Evolutionary conservation across 64 coral and sea anemone species (phyloP), one percentile per base, ranked within the genome.

Genomic region (Pachyseris speciosa): DNA sequence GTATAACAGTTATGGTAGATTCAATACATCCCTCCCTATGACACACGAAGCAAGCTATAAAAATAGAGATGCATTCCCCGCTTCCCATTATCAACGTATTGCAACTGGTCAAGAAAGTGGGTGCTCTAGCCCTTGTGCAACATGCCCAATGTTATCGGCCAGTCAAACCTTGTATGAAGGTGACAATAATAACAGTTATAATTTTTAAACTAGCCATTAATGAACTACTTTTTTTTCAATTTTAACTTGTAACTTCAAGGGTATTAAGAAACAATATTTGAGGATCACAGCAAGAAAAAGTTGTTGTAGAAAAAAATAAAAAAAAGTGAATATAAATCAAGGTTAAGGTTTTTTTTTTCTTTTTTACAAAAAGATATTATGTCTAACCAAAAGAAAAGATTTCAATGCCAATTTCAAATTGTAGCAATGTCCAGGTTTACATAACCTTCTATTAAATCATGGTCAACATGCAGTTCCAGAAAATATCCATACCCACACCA

Each of bases 121-220:
- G 9, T 9, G n/a, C 58, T 67, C 64, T 67, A 67, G 64, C 27
- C 64, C 64, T 32, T 67, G 29, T 66, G 63, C 63, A 66, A 66
- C 63, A 66, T 26, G 64, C 2, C 64, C 27, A 67, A 67, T 67
- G 7, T 30, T 67, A 67, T 67, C 64, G 0, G 64, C 64, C 64
- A 67, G 27, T 67, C 64, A 67, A 67, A 67, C 64, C 64, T 67
- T 67, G 64, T 67, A 67, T 67, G 64, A 67, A 67, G 64, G 27
- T 9, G 7, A 67, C 64, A 67, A 31, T 31, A 32, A 67, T 67
- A 28, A 33, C 64, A 67, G 64, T 67, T 67, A 67, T 30, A 2
- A 67, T 67, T 67, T 7, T 67, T 67, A 9, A 67, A 32, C 29
- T 53, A 53, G 50, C 50, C 3, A 53, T 53, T 53, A 53, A 53